Evolutionary conservation across 2,113 vertebrate species (phyloP).

Genomic region (Indicator maculatus): DNA sequence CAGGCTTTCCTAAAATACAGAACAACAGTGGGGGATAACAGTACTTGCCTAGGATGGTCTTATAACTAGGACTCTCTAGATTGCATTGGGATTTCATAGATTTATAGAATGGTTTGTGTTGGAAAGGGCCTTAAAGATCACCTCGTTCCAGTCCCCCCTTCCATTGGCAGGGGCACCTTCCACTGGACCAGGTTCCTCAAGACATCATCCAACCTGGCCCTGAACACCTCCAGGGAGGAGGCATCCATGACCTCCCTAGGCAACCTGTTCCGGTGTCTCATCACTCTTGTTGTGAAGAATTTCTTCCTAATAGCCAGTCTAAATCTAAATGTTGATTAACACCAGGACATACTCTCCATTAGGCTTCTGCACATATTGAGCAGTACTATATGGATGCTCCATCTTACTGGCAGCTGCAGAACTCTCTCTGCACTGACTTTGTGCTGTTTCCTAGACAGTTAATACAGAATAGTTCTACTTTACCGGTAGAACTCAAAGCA

Average conservation of each 20-base stretch:
- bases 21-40: not conserved
- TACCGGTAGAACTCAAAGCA: not conserved
- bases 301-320: too few relatives aligned
- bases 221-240: too few relatives aligned
- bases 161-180: too few relatives aligned
- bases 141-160: too few relatives aligned
- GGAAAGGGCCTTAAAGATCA: too few relatives aligned
- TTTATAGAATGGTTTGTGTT: too few relatives aligned
- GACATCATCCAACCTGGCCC: too few relatives aligned
- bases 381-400: too few relatives aligned
- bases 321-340: not conserved
- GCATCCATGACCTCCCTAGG: too few relatives aligned
- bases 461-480: not conserved
- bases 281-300: too few relatives aligned
- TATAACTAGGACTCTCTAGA: not conserved
- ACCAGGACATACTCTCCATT: not conserved
- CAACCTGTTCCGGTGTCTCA: too few relatives aligned
- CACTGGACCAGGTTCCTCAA: too few relatives aligned
- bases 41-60: not conserved
- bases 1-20: not conserved
- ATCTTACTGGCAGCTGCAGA: not conserved
- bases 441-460: not conserved
- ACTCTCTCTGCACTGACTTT: not conserved
- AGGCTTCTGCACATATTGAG: not conserved
- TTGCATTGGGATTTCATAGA: not conserved